Evolutionary conservation across 1,140 invertebrate genomes (phyloP), one percentile per base, ranked within the genome.

Genomic region (Zophobas atratus): DNA sequence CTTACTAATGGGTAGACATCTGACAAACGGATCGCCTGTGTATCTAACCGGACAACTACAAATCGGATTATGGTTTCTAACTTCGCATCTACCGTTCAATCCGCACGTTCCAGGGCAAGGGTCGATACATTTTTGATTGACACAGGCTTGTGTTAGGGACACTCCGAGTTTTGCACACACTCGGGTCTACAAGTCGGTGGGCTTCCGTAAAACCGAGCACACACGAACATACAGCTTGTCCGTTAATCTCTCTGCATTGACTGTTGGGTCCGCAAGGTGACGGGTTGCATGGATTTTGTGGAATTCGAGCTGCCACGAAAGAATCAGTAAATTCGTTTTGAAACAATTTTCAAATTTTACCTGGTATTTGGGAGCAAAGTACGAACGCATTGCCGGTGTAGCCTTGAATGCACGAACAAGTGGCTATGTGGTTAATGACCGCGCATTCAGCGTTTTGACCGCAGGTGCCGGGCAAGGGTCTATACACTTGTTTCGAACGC

Each of bases 381-480:
- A 90, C 87, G 81, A 92, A 92, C 41, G 93, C 90, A 84, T 91
- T 91, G 81, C 91, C 91, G 75, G 88, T 86, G 83, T 88, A 89
- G 82, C 89, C 88, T 80, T 88, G 84, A 39, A 90, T 89, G 85
- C 93, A 95, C 78, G 88, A 90, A 79, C 93, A 94, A 87, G 91
- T 91, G 1, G 93, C 91, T 41, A 91, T 87, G 80, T 94, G 91
- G 83, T 92, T 93, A 46, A 91, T 89, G 1, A 93, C 92, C 81
- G 89, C 88, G 83, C 93, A 94, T 67, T 89, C 82, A 6, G 93
- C 92, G 82, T 91, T 91, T 60, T 88, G 81, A 43, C 91, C 92
- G 85, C 93, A 94, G 56, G 91, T 91, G 55, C 90, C 90, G 88
- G 86, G 83, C 93, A 94, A 72, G 92, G 92, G 85, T 93, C 90